Conservation (phyloP, 2,888 invertebrate genomes). For the Patella depressa region DNA sequence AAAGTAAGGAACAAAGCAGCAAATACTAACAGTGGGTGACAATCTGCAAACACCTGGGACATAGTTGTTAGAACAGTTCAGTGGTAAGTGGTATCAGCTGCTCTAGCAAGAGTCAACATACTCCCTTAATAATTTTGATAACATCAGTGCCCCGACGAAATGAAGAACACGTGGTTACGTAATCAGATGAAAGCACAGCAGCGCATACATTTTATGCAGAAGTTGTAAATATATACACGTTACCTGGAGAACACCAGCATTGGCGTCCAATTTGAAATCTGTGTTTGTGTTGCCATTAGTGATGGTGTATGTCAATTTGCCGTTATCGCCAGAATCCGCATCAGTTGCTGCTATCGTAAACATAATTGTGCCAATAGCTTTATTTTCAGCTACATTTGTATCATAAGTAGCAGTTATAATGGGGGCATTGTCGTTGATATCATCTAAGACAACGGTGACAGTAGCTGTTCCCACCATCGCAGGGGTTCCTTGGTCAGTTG, state of each 20-base stretch:
- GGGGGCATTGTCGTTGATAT: conserved; percentile 61
- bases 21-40: too few species aligned
- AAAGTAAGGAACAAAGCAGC: too few species aligned
- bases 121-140: too few species aligned
- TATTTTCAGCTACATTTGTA: conserved; percentile 46
- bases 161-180: too few species aligned
- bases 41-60: too few species aligned
- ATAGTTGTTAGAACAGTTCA: too few species aligned
- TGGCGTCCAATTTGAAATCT: conserved; percentile 51
- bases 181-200: too few species aligned
- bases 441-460: conserved; percentile 52
- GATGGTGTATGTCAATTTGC: conserved; percentile 47
- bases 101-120: too few species aligned
- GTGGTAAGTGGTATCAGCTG: too few species aligned
- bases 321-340: conserved; percentile 45
- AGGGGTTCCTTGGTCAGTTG: conserved; percentile 47
- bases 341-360: conserved; percentile 52
- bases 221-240: neutral
- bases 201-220: neutral
- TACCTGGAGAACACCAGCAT: conserved; percentile 44
- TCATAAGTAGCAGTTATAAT: conserved; percentile 47
- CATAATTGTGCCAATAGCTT: conserved; percentile 44
- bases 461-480: conserved; percentile 49
- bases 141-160: too few species aligned
- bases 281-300: conserved; percentile 51